phyloP scores from a whole-genome alignment of 2,113 vertebrate species.

The Deroptyus accipitrinus region DNA sequence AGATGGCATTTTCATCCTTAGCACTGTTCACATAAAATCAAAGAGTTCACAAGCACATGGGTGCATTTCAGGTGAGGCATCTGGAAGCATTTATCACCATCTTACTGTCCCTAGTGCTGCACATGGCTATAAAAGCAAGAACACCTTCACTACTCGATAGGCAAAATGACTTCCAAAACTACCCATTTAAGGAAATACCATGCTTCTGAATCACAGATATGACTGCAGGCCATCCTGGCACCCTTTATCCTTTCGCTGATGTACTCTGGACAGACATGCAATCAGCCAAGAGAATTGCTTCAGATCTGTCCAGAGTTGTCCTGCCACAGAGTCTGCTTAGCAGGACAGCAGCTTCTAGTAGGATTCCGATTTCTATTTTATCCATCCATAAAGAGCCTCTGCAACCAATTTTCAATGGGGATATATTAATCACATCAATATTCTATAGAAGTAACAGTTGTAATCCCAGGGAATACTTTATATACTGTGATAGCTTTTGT shows the following conservation, averaged over 20 bases:
- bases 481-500: neutral
- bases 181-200: neutral
- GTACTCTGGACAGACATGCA: neutral
- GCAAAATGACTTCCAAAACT: neutral
- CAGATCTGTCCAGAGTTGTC: neutral
- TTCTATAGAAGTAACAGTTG: neutral
- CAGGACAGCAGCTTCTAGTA: neutral
- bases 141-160: neutral
- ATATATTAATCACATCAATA: neutral
- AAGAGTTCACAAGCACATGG: accelerated
- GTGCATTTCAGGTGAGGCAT: accelerated
- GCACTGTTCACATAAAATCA: neutral
- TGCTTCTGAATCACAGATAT: neutral
- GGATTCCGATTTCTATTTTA: neutral
- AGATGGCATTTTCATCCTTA: neutral
- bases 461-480: neutral
- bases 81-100: neutral
- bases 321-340: neutral
- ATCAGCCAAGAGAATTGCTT: neutral
- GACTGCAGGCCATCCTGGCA: neutral
- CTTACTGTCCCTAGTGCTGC: neutral
- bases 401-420: neutral
- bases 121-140: neutral
- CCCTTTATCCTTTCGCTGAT: neutral
- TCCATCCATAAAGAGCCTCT: neutral